Evolutionary conservation across 2,113 vertebrate genomes (phyloP).

Genomic region (Carassius auratus): DNA sequence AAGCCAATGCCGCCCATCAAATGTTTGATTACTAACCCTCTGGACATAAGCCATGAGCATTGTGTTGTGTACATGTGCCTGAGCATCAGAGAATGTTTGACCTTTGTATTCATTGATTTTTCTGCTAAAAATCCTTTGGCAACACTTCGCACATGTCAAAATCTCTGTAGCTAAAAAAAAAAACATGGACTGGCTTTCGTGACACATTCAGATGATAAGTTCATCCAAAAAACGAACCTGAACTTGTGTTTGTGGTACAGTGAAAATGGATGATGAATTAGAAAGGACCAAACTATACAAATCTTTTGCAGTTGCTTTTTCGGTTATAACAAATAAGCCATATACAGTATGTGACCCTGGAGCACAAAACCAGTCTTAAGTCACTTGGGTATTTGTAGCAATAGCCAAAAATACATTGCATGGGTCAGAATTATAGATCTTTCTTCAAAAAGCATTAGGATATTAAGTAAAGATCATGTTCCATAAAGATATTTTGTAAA

Average conservation of each 20-base stretch:
- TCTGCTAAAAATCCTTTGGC: conserved; percentile 5
- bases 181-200: neutral
- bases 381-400: too few relatives aligned
- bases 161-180: conserved; percentile 1
- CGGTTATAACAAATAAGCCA: neutral
- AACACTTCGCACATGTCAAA: neutral
- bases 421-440: too few relatives aligned
- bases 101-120: neutral
- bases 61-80: neutral
- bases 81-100: conserved; percentile 17
- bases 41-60: neutral
- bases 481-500: too few relatives aligned
- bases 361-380: too few relatives aligned
- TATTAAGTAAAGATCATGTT: too few relatives aligned
- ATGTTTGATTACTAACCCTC: conserved; percentile 9
- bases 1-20: too few relatives aligned
- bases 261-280: neutral
- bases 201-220: neutral
- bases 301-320: neutral
- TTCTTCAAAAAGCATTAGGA: too few relatives aligned
- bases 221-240: neutral
- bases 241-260: neutral
- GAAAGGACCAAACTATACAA: neutral
- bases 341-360: neutral
- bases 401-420: too few relatives aligned